Evolutionary conservation across 2,888 invertebrate species (phyloP), one percentile per base, ranked within the genome.

Genomic region (Drosophila colorata): DNA sequence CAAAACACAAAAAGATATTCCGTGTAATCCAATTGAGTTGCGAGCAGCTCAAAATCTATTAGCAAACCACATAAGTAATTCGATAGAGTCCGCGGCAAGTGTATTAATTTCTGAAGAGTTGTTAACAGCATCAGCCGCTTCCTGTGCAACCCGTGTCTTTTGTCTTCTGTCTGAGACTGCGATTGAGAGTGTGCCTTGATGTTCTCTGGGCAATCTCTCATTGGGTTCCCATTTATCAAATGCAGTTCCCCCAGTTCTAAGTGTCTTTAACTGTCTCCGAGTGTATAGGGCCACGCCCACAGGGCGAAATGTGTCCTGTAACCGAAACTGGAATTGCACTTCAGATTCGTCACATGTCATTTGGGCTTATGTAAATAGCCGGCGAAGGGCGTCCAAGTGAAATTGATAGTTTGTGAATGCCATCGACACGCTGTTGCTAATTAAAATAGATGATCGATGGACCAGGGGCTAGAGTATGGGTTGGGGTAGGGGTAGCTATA

Each of bases 341-440:
- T 75, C 66, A 89, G 69, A 89, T 86, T 86, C 89, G 86, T 80
- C 75, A 83, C 89, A 80, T 82, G 58, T 86, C 83, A 80, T 88
- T 71, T 66, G 66, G 43, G 53, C 51, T 74, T 83, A 83, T 83
- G 89, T 83, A 83, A 83, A 83, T 83, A 83, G 67, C 40, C 41
- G 53, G 16, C 58, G 55, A 72, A 69, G 89, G 87, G 81, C 74
- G 87, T 68, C 48, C 78, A 64, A 87, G 65, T 89, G 85, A 85
- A 89, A 89, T 85, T 89, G 85, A 85, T 85, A 85, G 89, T 85
- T 87, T 81, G 80, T 81, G 77, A 74, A 85, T 89, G 86, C 73
- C 60, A 86, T 86, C 86, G 86, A 88, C 89, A 89, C 88, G 55
- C 89, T 86, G 80, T 80, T 80, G 86, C 86, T 86, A 86, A 86